phyloP scores from a whole-genome alignment of 2,113 vertebrate species.

The Passer montanus region DNA sequence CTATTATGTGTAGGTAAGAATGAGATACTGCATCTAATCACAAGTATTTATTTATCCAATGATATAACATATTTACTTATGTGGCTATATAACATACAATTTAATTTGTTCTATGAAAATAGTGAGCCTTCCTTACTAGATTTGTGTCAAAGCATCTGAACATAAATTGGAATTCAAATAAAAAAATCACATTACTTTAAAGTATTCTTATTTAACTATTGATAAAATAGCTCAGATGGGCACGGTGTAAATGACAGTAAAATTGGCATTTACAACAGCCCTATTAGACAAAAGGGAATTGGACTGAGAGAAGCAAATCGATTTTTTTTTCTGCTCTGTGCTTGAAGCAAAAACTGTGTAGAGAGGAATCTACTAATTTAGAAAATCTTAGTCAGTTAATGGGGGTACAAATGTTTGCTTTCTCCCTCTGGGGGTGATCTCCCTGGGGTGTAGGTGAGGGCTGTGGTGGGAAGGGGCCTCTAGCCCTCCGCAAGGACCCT shows the following conservation, averaged over 20 bases:
- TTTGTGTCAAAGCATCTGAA: conserved; percentile 48
- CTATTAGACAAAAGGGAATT: conserved; percentile 65
- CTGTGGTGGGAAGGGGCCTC: not conserved
- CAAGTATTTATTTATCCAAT: conserved; percentile 55
- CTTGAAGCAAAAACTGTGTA: not conserved
- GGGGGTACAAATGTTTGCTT: not conserved
- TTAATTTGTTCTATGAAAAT: conserved; percentile 49
- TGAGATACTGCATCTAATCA: conserved; percentile 35
- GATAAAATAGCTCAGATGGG: conserved; percentile 55
- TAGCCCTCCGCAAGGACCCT: not conserved
- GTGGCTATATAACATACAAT: conserved; percentile 40
- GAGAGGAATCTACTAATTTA: not conserved
- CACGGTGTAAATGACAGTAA: conserved; percentile 57
- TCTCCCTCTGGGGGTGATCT: not conserved
- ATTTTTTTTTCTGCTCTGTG: conserved; percentile 10
- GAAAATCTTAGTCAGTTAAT: not conserved
- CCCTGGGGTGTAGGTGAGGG: rapidly evolving
- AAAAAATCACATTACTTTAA: conserved; percentile 57
- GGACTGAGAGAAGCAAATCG: conserved; percentile 41
- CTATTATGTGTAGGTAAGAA: not conserved
- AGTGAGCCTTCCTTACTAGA: conserved; percentile 32
- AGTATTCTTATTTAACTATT: conserved; percentile 68
- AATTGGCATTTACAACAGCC: conserved; percentile 57
- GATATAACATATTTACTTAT: conserved; percentile 48
- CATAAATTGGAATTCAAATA: conserved; percentile 57